Percentiles rank a stretch among this genome's conserved stretches.
These are phyloP conservation scores for Phoenoteleia sp. DNA, from an alignment of 2,888 invertebrate species.

Conservation along the genomic window DNA sequence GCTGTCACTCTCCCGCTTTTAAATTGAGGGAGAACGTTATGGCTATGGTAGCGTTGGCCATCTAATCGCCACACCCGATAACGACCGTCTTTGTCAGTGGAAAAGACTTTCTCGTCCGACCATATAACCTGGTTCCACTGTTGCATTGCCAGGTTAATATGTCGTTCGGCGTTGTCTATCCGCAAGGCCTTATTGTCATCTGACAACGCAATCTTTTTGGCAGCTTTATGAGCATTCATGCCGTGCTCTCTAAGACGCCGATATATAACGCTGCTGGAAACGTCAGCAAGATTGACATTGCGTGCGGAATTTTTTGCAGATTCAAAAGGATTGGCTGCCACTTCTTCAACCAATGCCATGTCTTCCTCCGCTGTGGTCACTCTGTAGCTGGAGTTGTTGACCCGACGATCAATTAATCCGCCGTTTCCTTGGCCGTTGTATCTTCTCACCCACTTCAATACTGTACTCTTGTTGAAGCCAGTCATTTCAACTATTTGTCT, in stretches of 20 bases:
- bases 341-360: conserved; percentile 6
- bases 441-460: conserved; percentile 8
- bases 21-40: too few relatives aligned
- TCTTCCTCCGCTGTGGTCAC: conserved; percentile 15
- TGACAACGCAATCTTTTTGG: too few relatives aligned
- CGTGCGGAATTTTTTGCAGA: neutral
- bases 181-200: too few relatives aligned
- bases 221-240: conserved; percentile 15
- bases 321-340: neutral
- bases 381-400: neutral
- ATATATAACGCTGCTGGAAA: neutral
- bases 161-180: too few relatives aligned
- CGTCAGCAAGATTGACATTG: conserved; percentile 6
- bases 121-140: too few relatives aligned
- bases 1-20: conserved; percentile 6
- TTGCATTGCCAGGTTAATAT: too few relatives aligned
- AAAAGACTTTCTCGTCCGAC: conserved; percentile 21
- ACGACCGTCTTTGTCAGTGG: conserved; percentile 5
- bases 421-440: neutral
- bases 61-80: conserved; percentile 6
- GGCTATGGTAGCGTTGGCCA: too few relatives aligned
- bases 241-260: conserved; percentile 32
- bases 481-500: neutral
- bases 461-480: neutral
- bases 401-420: neutral